Evolutionary conservation across 2,888 invertebrate genomes (phyloP).

Genomic region (Tipula helvola): DNA sequence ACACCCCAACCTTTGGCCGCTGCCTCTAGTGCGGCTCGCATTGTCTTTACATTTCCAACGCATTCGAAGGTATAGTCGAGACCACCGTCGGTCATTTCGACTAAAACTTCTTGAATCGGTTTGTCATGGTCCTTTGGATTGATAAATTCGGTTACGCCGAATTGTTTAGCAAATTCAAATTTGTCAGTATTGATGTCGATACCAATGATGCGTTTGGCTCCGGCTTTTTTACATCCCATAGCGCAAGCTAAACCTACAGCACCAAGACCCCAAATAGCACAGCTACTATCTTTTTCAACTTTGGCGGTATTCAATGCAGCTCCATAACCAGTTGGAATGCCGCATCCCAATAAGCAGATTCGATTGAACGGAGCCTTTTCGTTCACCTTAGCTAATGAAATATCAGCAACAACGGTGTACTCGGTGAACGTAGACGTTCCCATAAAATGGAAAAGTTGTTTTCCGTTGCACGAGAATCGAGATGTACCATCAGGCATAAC

Average conservation of each 20-base stretch:
- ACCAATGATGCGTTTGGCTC: slow-evolving; percentile 77
- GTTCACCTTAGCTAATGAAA: slow-evolving; percentile 87
- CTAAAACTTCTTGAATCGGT: slow-evolving; percentile 76
- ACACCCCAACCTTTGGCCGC: slow-evolving; percentile 99
- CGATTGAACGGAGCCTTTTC: slow-evolving; percentile 70
- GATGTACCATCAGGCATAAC: slow-evolving; percentile 86
- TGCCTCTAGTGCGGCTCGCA: slow-evolving; percentile 68
- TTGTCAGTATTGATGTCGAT: slow-evolving; percentile 77
- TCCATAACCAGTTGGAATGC: slow-evolving; percentile 90
- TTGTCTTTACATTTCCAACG: slow-evolving; percentile 82
- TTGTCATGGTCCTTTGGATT: slow-evolving; percentile 76
- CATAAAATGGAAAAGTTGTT: slow-evolving; percentile 83
- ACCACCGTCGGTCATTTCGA: slow-evolving; percentile 88
- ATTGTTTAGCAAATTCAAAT: slow-evolving; percentile 62
- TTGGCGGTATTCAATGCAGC: slow-evolving; percentile 87
- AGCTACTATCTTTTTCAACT: slow-evolving; percentile 74
- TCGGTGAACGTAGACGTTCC: slow-evolving; percentile 90
- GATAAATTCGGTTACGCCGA: slow-evolving; percentile 89
- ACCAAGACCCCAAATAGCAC: slow-evolving; percentile 88
- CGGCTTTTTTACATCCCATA: slow-evolving; percentile 73
- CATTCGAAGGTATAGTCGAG: slow-evolving; percentile 98
- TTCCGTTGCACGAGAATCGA: slow-evolving; percentile 43
- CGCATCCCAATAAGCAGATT: slow-evolving; percentile 84
- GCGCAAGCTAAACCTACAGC: slow-evolving; percentile 87
- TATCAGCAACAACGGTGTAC: slow-evolving; percentile 88